Conservation (phyloP, 1,140 invertebrate species). For the Babylonia areolata region DNA sequence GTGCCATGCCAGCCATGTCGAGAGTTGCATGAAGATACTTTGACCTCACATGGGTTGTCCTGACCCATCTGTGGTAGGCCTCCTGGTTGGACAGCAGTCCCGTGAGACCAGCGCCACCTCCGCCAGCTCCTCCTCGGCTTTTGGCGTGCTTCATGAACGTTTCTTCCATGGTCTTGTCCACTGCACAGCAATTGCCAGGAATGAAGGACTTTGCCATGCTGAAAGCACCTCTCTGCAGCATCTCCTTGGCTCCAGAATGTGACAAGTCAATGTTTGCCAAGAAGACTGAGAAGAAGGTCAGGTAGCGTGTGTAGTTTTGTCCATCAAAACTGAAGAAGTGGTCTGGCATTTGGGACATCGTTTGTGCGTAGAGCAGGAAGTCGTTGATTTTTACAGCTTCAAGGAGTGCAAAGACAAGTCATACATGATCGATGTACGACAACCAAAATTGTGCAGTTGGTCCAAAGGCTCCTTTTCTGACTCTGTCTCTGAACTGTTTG, state of each 20-base stretch:
- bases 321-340: neutral
- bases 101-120: constrained; percentile 29
- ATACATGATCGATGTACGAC: too few species aligned
- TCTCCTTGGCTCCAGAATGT: neutral
- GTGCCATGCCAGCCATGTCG: constrained; percentile 37
- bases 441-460: too few species aligned
- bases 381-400: too few species aligned
- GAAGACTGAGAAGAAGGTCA: neutral
- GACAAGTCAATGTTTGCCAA: neutral
- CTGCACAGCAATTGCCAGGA: neutral
- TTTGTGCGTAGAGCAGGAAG: too few species aligned
- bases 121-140: neutral
- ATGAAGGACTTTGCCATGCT: neutral
- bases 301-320: neutral
- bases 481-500: too few species aligned
- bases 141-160: constrained; percentile 20
- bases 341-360: neutral
- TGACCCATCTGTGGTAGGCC: constrained; percentile 46
- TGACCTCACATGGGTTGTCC: constrained; percentile 42
- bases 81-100: constrained; percentile 18
- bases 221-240: constrained; percentile 1
- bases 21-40: constrained; percentile 40
- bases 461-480: too few species aligned
- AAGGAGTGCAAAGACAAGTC: too few species aligned
- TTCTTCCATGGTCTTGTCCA: neutral